Conservation (phyloP, 2,113 vertebrate genomes). For the Rutilus rutilus region DNA sequence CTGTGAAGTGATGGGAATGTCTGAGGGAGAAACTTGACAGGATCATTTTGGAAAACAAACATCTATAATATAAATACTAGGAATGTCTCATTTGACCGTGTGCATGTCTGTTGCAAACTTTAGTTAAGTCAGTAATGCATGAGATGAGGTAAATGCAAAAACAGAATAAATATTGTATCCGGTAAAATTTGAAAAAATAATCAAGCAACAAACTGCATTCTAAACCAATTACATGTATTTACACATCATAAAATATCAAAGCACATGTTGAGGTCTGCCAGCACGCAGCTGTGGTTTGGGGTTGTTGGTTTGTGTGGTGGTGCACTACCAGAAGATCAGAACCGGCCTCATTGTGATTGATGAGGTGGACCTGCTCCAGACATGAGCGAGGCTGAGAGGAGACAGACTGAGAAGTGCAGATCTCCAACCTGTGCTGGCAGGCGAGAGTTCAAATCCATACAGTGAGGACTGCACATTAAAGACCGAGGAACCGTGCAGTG, state of each 20-base stretch:
- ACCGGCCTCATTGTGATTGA: slow-evolving; percentile 70
- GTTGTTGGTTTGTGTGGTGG: slow-evolving; percentile 54
- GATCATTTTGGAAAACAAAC: not conserved
- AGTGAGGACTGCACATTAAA: slow-evolving; percentile 68
- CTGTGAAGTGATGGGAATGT: not conserved
- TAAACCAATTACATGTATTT: not conserved
- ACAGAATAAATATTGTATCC: not conserved
- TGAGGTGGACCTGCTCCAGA: slow-evolving; percentile 73
- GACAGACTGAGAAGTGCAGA: slow-evolving; percentile 74
- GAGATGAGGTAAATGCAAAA: not conserved
- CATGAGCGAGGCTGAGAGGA: slow-evolving; percentile 72
- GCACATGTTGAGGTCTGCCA: not conserved
- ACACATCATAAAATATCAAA: not conserved
- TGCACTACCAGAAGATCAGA: slow-evolving; percentile 65
- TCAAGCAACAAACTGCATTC: not conserved
- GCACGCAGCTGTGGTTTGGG: not conserved
- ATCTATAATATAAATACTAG: not conserved
- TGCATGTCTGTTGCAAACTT: not conserved
- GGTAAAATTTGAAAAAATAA: not conserved
- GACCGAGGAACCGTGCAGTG: slow-evolving; percentile 61
- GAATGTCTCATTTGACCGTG: not conserved
- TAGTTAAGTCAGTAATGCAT: not conserved
- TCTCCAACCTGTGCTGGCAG: slow-evolving; percentile 54
- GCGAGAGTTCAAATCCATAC: slow-evolving; percentile 44
- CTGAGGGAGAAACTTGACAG: not conserved